phyloP scores from a whole-genome alignment of 1,140 invertebrate species.

The Drosophila nikananu region DNA sequence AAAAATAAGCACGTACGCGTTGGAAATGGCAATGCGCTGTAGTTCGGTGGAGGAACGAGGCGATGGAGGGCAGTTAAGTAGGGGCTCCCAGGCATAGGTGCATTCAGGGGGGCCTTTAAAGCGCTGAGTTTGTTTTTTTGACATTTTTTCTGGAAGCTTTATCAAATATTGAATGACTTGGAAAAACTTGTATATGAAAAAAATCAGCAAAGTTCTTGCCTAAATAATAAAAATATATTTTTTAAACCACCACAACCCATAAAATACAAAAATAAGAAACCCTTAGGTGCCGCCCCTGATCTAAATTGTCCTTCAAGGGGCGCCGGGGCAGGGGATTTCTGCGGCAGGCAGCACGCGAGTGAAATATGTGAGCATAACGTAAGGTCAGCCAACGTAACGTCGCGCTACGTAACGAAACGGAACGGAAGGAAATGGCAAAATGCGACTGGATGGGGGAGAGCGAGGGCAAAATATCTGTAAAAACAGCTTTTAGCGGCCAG shows the following conservation, averaged over 20 bases:
- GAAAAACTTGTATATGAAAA: not conserved
- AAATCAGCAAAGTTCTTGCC: not conserved
- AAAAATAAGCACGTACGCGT: slow-evolving; percentile 80
- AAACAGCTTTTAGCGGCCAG: slow-evolving; percentile 80
- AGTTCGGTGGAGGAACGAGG: slow-evolving; percentile 9
- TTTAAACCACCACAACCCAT: too few relatives aligned
- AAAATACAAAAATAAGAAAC: not conserved
- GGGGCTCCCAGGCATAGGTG: slow-evolving; percentile 4
- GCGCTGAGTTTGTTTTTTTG: not conserved
- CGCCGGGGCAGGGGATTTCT: not conserved
- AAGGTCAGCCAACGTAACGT: slow-evolving; percentile 62
- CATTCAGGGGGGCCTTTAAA: not conserved
- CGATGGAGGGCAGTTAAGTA: slow-evolving; percentile 23
- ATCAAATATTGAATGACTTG: not conserved
- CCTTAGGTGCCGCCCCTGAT: not conserved
- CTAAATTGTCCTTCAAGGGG: not conserved
- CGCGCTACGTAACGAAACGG: slow-evolving; percentile 59
- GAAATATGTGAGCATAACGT: slow-evolving; percentile 72
- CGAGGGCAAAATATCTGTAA: slow-evolving; percentile 69
- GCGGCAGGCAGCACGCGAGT: slow-evolving; percentile 44
- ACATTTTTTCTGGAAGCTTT: not conserved
- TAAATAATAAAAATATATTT: too few relatives aligned
- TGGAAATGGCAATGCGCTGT: slow-evolving; percentile 58
- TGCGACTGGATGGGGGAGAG: slow-evolving; percentile 48
- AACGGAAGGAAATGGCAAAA: slow-evolving; percentile 80